phyloP scores from a whole-genome alignment of 2,113 vertebrate genomes.

The Mobula hypostoma region DNA sequence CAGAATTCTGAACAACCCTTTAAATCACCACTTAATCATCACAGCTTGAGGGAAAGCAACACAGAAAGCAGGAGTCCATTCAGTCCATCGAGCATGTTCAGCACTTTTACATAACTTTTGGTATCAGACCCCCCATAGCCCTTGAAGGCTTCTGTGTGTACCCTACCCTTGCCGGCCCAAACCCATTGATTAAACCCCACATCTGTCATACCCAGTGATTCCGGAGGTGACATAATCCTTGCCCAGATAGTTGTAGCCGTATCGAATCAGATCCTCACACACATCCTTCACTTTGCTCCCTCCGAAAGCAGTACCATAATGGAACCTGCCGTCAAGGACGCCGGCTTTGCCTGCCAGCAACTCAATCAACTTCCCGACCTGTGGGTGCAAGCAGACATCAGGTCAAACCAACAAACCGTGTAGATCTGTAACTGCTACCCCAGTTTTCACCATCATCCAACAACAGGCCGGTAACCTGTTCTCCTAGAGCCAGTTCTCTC shows the following conservation, averaged over 20 bases:
- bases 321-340: conserved; percentile 84
- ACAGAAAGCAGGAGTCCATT: no score
- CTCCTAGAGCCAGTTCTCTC: neutral
- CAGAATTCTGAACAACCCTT: neutral
- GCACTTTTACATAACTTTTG: no score
- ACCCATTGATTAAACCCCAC: neutral
- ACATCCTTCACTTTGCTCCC: conserved; percentile 98
- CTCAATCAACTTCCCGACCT: conserved; percentile 96
- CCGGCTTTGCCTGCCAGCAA: conserved; percentile 92
- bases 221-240: conserved; percentile 97
- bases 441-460: neutral
- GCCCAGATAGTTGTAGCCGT: conserved; percentile 95
- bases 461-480: no score
- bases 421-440: neutral
- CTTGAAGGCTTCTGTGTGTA: no score
- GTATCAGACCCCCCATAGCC: no score
- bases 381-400: conserved; percentile 40
- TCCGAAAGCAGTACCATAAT: conserved; percentile 94
- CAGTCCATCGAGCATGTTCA: no score
- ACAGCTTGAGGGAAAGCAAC: neutral
- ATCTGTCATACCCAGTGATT: conserved; percentile 82
- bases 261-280: conserved; percentile 90
- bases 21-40: neutral
- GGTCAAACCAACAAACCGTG: neutral
- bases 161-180: no score